Conservation (phyloP, 2,797 vertebrate species). For the Peromyscus aztecus region DNA sequence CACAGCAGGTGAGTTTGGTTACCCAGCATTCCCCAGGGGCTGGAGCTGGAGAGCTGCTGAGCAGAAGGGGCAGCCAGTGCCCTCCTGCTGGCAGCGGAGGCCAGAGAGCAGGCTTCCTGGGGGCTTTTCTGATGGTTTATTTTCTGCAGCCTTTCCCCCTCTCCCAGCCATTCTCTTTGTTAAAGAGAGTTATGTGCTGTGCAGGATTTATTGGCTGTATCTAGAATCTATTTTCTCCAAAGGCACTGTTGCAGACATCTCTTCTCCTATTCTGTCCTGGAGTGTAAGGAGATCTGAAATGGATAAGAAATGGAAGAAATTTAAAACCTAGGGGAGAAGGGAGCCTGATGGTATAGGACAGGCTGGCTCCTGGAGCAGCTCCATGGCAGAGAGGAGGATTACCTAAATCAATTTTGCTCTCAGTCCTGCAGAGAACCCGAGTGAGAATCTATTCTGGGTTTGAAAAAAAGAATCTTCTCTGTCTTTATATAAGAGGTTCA, state of each 20-base stretch:
- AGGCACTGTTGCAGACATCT: conserved; percentile 36
- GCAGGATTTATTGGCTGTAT: conserved; percentile 73
- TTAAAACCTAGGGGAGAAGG: conserved; percentile 48
- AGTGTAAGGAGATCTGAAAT: conserved; percentile 67
- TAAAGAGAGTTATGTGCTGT: conserved; percentile 58
- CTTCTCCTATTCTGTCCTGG: conserved; percentile 41
- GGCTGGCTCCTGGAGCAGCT: background rate
- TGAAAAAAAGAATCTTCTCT: background rate
- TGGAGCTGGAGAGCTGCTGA: background rate
- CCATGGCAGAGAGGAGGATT: background rate
- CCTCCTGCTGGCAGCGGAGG: background rate
- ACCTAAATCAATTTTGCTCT: conserved; percentile 48
- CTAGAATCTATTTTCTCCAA: conserved; percentile 76
- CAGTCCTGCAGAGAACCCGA: conserved; percentile 9
- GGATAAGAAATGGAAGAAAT: conserved; percentile 67
- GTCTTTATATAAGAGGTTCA: background rate
- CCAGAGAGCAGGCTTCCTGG: background rate
- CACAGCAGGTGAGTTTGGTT: background rate
- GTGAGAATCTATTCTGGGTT: background rate
- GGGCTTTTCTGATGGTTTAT: background rate
- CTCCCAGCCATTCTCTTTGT: conserved; percentile 23
- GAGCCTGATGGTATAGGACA: background rate
- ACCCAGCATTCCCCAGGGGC: background rate
- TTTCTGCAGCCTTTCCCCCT: background rate
- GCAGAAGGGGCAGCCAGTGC: background rate